Evolutionary conservation across 2,888 invertebrate species (phyloP).

Genomic region (Gnatocerus cornutus): DNA sequence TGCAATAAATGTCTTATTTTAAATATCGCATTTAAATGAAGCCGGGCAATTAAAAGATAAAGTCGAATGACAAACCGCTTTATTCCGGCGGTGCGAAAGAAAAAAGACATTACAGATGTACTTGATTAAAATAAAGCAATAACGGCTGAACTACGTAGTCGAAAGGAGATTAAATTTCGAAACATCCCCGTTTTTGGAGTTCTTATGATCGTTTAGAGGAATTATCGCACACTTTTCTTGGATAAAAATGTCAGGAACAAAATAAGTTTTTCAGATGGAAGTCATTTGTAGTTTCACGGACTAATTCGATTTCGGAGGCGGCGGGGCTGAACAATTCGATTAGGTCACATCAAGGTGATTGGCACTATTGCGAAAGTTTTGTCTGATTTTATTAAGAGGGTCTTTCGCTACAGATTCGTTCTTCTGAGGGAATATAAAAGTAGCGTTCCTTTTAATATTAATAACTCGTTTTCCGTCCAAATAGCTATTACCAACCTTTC

Average conservation of each 20-base stretch:
- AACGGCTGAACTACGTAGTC: conserved; percentile 19
- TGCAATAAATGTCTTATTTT: conserved; percentile 39
- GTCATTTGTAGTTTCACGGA: conserved; percentile 20
- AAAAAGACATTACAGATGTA: conserved; percentile 22
- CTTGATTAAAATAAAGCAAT: conserved; percentile 33
- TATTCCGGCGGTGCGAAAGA: neutral
- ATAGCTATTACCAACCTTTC: neutral
- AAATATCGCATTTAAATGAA: conserved; percentile 25
- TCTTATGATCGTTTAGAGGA: conserved; percentile 34
- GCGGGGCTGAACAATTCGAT: conserved; percentile 16
- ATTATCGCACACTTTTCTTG: conserved; percentile 32
- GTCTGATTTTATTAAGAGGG: conserved; percentile 7
- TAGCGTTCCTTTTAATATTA: no score
- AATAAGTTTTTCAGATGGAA: conserved; percentile 27
- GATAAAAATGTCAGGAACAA: conserved; percentile 33
- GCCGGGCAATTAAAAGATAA: conserved; percentile 29
- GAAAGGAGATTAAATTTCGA: conserved; percentile 35
- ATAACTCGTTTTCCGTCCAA: no score
- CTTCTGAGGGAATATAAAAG: neutral
- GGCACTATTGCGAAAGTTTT: conserved; percentile 11
- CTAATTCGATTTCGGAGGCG: conserved; percentile 19
- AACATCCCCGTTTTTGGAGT: conserved; percentile 28
- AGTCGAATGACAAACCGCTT: conserved; percentile 21
- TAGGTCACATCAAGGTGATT: conserved; percentile 19
- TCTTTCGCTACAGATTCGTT: neutral